phyloP scores from a whole-genome alignment of 64 coral and sea anemone genomes.

The Acropora tenuis region DNA sequence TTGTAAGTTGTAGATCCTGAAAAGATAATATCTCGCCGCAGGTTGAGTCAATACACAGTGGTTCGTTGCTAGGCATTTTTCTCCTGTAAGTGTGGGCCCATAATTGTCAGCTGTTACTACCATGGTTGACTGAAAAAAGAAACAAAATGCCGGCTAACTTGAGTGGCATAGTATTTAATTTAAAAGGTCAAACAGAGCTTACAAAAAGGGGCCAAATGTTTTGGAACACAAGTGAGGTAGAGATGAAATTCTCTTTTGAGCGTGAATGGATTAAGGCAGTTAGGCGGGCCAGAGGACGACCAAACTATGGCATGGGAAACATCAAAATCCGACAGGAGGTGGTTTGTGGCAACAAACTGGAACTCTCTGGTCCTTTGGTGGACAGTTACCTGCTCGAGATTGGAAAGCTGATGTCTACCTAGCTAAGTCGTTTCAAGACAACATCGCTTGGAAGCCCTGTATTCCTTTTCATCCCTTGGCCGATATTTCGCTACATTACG shows the following conservation, averaged over 20 bases:
- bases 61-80: no score
- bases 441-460: not conserved
- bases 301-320: constrained; percentile 62
- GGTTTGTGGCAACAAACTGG: constrained; percentile 62
- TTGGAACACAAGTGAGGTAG: constrained; percentile 39
- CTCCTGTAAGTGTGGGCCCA: no score
- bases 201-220: constrained; percentile 46
- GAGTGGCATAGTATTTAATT: constrained; percentile 25
- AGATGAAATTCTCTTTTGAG: constrained; percentile 66
- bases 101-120: no score
- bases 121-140: no score
- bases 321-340: constrained; percentile 46
- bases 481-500: no score
- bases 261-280: constrained; percentile 58
- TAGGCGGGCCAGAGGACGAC: constrained; percentile 25
- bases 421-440: constrained; percentile 49
- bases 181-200: constrained; percentile 19
- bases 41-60: no score
- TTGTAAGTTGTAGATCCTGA: no score
- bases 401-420: constrained; percentile 43
- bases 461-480: no score
- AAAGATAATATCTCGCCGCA: no score
- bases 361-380: constrained; percentile 56
- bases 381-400: constrained; percentile 56
- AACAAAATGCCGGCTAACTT: constrained; percentile 49